phyloP scores from a whole-genome alignment of 2,113 vertebrate species.

The Casuarius casuarius region DNA sequence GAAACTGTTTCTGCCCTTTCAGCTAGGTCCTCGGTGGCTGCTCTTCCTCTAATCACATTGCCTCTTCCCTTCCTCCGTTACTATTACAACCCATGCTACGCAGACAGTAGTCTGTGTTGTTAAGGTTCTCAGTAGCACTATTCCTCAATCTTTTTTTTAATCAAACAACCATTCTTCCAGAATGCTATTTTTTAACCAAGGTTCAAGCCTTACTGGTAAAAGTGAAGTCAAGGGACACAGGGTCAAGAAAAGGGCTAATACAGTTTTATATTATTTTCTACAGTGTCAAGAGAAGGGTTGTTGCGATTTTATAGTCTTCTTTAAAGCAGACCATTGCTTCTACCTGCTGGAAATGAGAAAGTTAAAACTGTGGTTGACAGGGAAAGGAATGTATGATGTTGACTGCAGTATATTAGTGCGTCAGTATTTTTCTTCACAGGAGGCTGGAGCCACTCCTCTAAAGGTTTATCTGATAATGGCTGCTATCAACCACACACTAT shows the following conservation, averaged over 20 bases:
- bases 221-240: background rate
- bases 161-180: background rate
- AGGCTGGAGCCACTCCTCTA: slow-evolving; percentile 24
- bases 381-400: slow-evolving; percentile 2
- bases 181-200: background rate
- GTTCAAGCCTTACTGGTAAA: background rate
- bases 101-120: background rate
- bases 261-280: slow-evolving; percentile 24
- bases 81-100: background rate
- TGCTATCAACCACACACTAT: slow-evolving; percentile 34
- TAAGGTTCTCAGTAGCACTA: background rate
- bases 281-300: background rate
- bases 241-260: slow-evolving; percentile 32
- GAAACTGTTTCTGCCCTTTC: background rate
- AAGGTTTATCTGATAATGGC: slow-evolving; percentile 48
- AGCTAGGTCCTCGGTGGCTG: background rate
- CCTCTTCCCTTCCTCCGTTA: background rate
- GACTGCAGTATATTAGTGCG: background rate
- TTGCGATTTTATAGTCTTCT: background rate
- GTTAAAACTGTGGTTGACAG: slow-evolving; percentile 35
- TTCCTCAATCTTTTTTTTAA: slow-evolving; percentile 1
- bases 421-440: slow-evolving; percentile 23
- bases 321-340: background rate
- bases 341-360: slow-evolving; percentile 28
- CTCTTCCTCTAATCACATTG: background rate